Percentiles rank a stretch among this genome's conserved stretches.
These are phyloP conservation scores for Bembecia ichneumoniformis DNA, from an alignment of 2,888 invertebrate species.

Conservation along the genomic window DNA sequence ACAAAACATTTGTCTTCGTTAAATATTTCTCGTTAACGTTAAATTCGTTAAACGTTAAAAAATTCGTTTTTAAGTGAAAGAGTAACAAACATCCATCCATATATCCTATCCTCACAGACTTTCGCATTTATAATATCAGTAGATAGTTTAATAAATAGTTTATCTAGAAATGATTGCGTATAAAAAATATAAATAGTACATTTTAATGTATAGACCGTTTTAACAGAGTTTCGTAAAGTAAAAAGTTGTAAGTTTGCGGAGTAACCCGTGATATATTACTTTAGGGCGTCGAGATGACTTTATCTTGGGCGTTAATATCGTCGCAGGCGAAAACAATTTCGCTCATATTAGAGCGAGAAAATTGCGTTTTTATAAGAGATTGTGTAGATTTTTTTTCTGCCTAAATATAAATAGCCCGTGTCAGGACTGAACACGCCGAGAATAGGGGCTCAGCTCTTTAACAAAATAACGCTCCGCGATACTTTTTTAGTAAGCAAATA, in stretches of 20 bases:
- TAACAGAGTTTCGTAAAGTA: background rate
- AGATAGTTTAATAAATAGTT: too few relatives aligned
- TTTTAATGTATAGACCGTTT: background rate
- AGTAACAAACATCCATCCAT: too few relatives aligned
- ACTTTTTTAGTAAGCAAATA: too few relatives aligned
- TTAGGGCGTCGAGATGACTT: conserved; percentile 18
- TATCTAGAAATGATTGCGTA: too few relatives aligned
- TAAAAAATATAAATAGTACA: too few relatives aligned
- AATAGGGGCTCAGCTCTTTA: background rate
- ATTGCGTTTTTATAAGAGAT: conserved; percentile 24
- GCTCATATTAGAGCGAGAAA: conserved; percentile 28
- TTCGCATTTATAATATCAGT: too few relatives aligned
- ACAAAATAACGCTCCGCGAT: too few relatives aligned
- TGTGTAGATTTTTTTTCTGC: conserved; percentile 16
- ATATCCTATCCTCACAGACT: too few relatives aligned
- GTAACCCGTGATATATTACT: conserved; percentile 15
- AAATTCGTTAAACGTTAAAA: too few relatives aligned
- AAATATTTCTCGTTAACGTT: too few relatives aligned
- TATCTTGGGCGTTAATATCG: conserved; percentile 26
- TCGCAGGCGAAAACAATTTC: conserved; percentile 37
- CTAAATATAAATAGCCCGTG: conserved; percentile 18
- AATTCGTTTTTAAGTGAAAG: too few relatives aligned
- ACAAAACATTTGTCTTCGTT: too few relatives aligned
- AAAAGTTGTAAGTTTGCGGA: conserved; percentile 4
- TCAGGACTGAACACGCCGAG: background rate